Conservation (phyloP, 2,797 vertebrate species). For the Psittacula derbiana region DNA sequence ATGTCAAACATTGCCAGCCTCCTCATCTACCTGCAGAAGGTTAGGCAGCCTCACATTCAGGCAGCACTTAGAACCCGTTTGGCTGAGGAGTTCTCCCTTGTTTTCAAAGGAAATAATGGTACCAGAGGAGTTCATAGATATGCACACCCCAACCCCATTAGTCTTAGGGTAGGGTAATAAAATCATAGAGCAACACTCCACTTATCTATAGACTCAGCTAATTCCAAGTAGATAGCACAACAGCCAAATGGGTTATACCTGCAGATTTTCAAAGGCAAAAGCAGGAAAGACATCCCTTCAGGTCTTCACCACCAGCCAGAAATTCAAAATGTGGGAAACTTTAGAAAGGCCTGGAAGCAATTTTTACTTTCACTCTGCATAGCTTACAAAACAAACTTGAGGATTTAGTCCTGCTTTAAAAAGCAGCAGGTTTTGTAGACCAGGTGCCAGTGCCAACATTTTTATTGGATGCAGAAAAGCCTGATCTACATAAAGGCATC, state of each 20-base stretch:
- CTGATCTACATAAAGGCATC: not conserved
- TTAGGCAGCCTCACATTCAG: not conserved
- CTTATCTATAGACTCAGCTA: not conserved
- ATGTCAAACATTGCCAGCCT: not conserved
- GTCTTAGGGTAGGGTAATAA: not conserved
- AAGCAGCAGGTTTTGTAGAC: not conserved
- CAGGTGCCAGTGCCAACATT: not conserved
- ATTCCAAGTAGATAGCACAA: not conserved
- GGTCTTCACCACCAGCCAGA: not conserved
- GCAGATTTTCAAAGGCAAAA: not conserved
- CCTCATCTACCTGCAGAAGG: not conserved
- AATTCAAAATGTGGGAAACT: not conserved
- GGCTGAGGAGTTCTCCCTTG: not conserved
- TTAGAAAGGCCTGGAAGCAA: not conserved
- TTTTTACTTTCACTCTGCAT: not conserved
- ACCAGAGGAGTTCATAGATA: not conserved
- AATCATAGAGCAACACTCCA: not conserved
- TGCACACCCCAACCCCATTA: not conserved
- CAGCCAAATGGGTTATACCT: not conserved
- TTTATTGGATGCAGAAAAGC: not conserved
- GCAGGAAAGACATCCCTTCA: not conserved
- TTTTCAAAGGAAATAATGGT: not conserved
- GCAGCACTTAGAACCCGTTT: not conserved
- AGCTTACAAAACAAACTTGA: not conserved
- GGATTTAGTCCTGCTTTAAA: not conserved